Evolutionary conservation across 2,888 invertebrate species (phyloP), one percentile per base, ranked within the genome.

Genomic region (Tenthredo amoena): DNA sequence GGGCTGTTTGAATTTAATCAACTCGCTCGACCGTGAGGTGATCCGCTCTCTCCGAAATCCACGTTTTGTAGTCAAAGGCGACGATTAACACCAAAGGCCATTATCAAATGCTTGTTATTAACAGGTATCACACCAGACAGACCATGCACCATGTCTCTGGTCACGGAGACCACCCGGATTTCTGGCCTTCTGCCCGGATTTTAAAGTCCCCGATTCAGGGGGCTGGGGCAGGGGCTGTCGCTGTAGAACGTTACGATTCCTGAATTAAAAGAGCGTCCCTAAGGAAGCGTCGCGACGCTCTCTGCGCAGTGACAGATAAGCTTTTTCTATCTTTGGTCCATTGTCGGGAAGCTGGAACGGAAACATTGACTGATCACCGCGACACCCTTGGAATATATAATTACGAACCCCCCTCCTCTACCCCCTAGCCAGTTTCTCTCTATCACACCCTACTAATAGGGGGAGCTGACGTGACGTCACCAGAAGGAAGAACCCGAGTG

Each of bases 321-420:
- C 92, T 92, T 92, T 92, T 92, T 93, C 92, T 93, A 91, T 92
- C 91, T 92, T 90, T 89, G 89, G 87, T 88, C 90, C 90, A 92
- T 93, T 93, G 93, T 93, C 90, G 89, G 86, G 76, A 71, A 89
- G 91, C 92, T 92, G 93, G 92, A 91, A 91, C 93, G 93, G 93
- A 93, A 92, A 92, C 93, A 93, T 93, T 93, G 93, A 93, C 93
- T 93, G 93, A 93, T 93, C 93, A 93, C 91, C 88, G 91, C 90
- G 91, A 93, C 92, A 91, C 93, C 93, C 92, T 92, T 91, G 89
- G 93, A 93, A 93, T 93, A 93, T 93, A 93, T 93, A 93, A 93
- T 93, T 93, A 92, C 89, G 88, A 85, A 89, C 87, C 79, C 77
- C 74, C 83, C 83, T 15, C 84, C 82, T 18, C 85, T 84, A 84